These are phyloP conservation scores for Bubo bubo DNA, from an alignment of 2,113 vertebrate species.

Conservation along the genomic window DNA sequence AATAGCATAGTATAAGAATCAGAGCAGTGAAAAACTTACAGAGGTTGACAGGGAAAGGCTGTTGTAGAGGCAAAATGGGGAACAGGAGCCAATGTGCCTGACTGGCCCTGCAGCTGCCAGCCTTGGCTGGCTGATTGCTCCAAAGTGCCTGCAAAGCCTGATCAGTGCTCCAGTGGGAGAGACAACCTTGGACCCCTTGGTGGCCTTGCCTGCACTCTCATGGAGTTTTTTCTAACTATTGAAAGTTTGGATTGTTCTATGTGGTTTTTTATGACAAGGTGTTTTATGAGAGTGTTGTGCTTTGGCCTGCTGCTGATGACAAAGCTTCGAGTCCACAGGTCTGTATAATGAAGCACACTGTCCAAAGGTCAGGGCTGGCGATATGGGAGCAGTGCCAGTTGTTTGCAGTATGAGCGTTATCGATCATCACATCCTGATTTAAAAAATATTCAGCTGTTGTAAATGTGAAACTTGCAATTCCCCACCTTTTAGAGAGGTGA, in stretches of 20 bases:
- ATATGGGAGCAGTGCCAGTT: neutral
- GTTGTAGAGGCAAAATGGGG: neutral
- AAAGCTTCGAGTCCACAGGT: neutral
- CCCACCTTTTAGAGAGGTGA: neutral
- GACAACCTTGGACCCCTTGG: neutral
- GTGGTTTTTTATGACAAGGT: accelerated
- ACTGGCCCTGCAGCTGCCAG: neutral
- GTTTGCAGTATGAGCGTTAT: neutral
- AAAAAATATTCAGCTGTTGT: neutral
- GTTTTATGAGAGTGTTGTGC: neutral
- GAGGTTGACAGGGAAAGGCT: neutral
- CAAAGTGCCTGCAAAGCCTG: neutral
- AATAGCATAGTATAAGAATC: neutral
- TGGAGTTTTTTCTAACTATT: neutral
- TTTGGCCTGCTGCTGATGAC: neutral
- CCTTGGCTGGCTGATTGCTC: neutral
- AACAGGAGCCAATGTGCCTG: neutral
- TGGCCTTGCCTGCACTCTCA: neutral
- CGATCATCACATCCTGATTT: neutral
- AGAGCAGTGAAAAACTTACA: neutral
- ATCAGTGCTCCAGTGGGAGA: neutral
- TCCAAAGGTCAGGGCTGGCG: neutral
- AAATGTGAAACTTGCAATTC: neutral
- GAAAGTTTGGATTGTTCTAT: neutral
- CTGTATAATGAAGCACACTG: neutral